Conservation (phyloP, 1,140 invertebrate species). For the Thrips palmi region DNA sequence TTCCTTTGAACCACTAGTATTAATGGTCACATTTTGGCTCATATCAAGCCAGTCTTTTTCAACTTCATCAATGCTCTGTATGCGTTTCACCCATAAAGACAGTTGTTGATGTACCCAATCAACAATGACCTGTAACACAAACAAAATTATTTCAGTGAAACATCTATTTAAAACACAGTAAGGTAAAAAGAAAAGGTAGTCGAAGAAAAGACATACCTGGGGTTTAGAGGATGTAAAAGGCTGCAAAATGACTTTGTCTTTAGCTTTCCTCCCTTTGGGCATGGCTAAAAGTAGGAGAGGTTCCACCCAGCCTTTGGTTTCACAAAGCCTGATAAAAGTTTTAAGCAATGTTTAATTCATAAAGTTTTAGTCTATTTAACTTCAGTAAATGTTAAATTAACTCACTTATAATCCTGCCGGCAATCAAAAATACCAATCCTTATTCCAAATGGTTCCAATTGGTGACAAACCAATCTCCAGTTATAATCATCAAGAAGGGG, state of each 20-base stretch:
- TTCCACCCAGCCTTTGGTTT: slow-evolving; percentile 26
- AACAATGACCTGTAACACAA: slow-evolving; percentile 19
- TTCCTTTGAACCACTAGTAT: neutral
- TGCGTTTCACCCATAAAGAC: slow-evolving; percentile 23
- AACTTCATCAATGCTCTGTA: slow-evolving; percentile 19
- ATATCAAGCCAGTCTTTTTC: slow-evolving; percentile 16
- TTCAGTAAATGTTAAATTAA: too few species aligned
- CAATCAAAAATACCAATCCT: slow-evolving; percentile 30
- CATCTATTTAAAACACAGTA: neutral
- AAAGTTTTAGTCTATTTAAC: too few species aligned
- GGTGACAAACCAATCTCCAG: slow-evolving; percentile 25
- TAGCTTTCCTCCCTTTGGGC: slow-evolving; percentile 27
- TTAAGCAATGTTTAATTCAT: slow-evolving; percentile 4
- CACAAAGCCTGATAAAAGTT: slow-evolving; percentile 24
- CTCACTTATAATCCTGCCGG: slow-evolving; percentile 24
- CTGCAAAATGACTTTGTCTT: slow-evolving; percentile 27
- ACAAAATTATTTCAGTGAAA: neutral
- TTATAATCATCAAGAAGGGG: slow-evolving; percentile 20
- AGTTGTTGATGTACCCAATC: slow-evolving; percentile 28
- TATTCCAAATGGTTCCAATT: slow-evolving; percentile 28
- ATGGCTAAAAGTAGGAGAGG: slow-evolving; percentile 28
- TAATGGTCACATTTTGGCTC: neutral
- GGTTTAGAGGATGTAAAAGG: slow-evolving; percentile 21
- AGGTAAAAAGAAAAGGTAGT: slow-evolving; percentile 1
- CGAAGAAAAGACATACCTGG: slow-evolving; percentile 15